Percentiles rank a stretch among this genome's conserved stretches.
These are phyloP conservation scores for Clupea harengus DNA, from an alignment of 2,113 vertebrate species.

Conservation along the genomic window DNA sequence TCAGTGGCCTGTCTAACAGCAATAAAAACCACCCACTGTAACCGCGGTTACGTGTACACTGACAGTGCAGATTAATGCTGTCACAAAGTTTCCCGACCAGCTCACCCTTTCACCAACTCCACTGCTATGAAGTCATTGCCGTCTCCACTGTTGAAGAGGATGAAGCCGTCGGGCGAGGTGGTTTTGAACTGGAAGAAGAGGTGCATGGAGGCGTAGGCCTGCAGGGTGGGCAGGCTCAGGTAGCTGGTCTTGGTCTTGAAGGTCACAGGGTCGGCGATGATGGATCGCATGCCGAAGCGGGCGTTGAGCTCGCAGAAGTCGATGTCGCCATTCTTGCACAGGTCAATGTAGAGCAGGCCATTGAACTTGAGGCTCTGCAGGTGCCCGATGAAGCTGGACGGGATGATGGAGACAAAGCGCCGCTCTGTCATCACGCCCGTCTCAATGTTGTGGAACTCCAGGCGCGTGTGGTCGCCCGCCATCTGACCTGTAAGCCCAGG, in stretches of 20 bases:
- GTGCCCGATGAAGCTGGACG: slow-evolving; percentile 97
- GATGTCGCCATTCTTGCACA: slow-evolving; percentile 98
- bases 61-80: not conserved
- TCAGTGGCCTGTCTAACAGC: not conserved
- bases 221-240: slow-evolving; percentile 90
- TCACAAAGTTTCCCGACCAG: not conserved
- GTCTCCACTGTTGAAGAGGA: slow-evolving; percentile 90
- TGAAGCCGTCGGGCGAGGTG: slow-evolving; percentile 93
- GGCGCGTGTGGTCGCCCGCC: slow-evolving; percentile 96
- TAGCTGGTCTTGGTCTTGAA: slow-evolving; percentile 98
- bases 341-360: slow-evolving; percentile 94
- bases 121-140: slow-evolving; percentile 93
- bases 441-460: slow-evolving; percentile 99
- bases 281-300: slow-evolving; percentile 92
- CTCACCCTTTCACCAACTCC: slow-evolving; percentile 94
- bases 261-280: slow-evolving; percentile 95
- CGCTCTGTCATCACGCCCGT: slow-evolving; percentile 98
- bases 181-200: slow-evolving; percentile 99
- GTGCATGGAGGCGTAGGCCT: slow-evolving; percentile 98
- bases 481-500: slow-evolving; percentile 83
- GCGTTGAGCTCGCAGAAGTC: slow-evolving; percentile 97
- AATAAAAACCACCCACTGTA: not conserved
- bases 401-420: slow-evolving; percentile 88
- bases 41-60: not conserved
- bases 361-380: slow-evolving; percentile 97